Conservation (phyloP, 2,888 invertebrate genomes). For the Theretra japonica region DNA sequence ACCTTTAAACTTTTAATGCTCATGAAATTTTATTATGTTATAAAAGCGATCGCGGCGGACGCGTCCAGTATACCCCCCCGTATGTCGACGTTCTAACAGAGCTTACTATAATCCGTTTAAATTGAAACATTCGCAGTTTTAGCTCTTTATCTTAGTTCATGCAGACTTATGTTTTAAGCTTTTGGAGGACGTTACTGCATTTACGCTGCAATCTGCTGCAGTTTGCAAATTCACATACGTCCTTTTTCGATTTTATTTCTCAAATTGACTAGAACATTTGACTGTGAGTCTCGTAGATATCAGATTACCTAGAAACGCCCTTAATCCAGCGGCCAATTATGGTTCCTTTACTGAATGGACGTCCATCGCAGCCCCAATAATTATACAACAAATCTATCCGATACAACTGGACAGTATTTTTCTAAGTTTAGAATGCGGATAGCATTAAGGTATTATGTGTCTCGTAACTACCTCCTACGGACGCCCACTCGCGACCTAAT, state of each 20-base stretch:
- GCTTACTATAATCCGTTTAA: conserved; percentile 34
- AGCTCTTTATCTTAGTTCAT: conserved; percentile 10
- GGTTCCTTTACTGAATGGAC: too few species aligned
- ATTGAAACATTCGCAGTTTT: conserved; percentile 22
- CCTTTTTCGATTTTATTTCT: too few species aligned
- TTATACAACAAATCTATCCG: neutral
- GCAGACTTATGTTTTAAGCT: neutral
- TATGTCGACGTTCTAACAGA: conserved; percentile 17
- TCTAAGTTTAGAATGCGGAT: neutral
- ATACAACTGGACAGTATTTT: neutral
- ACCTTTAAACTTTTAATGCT: neutral
- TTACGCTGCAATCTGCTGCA: too few species aligned
- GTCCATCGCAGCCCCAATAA: neutral
- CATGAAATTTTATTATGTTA: neutral
- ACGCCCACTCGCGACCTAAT: neutral
- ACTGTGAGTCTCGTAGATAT: too few species aligned
- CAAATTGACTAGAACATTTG: too few species aligned
- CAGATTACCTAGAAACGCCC: too few species aligned
- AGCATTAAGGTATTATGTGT: neutral
- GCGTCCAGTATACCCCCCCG: neutral
- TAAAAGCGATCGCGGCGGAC: conserved; percentile 1
- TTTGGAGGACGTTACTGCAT: neutral
- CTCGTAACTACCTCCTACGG: neutral
- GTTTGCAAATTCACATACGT: too few species aligned
- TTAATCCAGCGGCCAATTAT: too few species aligned